Evolutionary conservation across 2,113 vertebrate genomes (phyloP).

Genomic region (Lophius piscatorius): DNA sequence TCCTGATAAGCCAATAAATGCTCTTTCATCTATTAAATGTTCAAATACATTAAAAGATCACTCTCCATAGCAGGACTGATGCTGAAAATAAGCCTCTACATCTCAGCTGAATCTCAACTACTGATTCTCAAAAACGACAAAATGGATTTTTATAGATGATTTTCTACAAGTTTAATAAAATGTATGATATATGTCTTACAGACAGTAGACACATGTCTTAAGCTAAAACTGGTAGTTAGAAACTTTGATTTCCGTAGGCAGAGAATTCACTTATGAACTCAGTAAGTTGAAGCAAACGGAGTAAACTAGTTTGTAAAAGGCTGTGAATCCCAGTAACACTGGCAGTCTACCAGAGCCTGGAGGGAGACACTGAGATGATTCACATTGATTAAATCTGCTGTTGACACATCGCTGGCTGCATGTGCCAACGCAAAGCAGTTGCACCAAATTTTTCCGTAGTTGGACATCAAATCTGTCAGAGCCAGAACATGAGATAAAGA

Average conservation of each 20-base stretch:
- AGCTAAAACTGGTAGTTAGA: too few species aligned
- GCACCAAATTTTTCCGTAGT: slow-evolving; percentile 63
- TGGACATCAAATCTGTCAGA: slow-evolving; percentile 55
- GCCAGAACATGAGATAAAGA: slow-evolving; percentile 37
- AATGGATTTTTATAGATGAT: slow-evolving; percentile 7
- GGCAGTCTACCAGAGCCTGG: slow-evolving; percentile 33
- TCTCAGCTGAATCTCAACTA: background rate
- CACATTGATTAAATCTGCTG: slow-evolving; percentile 70
- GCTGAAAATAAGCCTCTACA: slow-evolving; percentile 35
- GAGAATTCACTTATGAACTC: slow-evolving; percentile 32
- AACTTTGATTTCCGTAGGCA: slow-evolving; percentile 33
- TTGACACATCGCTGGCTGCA: slow-evolving; percentile 23
- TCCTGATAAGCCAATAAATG: slow-evolving; percentile 68
- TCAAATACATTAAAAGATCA: slow-evolving; percentile 64
- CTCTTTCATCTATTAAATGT: slow-evolving; percentile 68
- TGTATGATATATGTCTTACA: too few species aligned
- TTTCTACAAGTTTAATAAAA: too few species aligned
- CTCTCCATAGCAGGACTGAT: slow-evolving; percentile 47
- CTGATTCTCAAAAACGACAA: background rate
- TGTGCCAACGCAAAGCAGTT: slow-evolving; percentile 59
- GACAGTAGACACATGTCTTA: too few species aligned
- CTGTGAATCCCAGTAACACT: slow-evolving; percentile 28
- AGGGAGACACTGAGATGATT: slow-evolving; percentile 42
- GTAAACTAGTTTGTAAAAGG: slow-evolving; percentile 47
- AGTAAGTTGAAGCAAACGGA: slow-evolving; percentile 32